Conservation (phyloP, 1,140 invertebrate species). For the Monomorium pharaonis region DNA sequence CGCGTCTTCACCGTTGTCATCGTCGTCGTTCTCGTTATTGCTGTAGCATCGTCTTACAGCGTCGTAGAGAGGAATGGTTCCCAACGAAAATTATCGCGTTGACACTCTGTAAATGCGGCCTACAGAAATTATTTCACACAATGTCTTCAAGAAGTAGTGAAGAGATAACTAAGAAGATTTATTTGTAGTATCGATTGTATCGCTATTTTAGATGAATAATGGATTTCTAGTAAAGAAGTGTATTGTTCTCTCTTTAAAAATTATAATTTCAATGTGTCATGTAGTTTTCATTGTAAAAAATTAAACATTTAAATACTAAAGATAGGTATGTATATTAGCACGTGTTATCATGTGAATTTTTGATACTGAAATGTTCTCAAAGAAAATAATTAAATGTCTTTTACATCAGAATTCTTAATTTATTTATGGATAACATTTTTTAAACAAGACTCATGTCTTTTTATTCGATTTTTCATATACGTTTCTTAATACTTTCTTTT, state of each 20-base stretch:
- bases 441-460: neutral
- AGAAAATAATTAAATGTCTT: neutral
- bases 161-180: constrained; percentile 29
- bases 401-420: neutral
- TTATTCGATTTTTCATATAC: neutral
- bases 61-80: constrained; percentile 31
- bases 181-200: neutral
- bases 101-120: constrained; percentile 26
- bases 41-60: constrained; percentile 1
- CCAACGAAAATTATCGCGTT: constrained; percentile 41
- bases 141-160: neutral
- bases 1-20: constrained; percentile 4
- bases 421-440: neutral
- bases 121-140: constrained; percentile 25
- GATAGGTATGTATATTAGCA: neutral
- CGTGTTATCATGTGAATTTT: neutral
- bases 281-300: neutral
- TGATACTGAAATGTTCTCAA: neutral
- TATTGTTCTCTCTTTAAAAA: neutral
- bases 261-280: neutral
- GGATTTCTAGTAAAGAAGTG: neutral
- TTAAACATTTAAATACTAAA: neutral
- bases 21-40: neutral
- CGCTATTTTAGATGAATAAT: neutral
- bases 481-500: neutral